Base-by-base conservation (phyloP, 2,888 invertebrate genomes). In the Choristoneura rosaceana region DNA sequence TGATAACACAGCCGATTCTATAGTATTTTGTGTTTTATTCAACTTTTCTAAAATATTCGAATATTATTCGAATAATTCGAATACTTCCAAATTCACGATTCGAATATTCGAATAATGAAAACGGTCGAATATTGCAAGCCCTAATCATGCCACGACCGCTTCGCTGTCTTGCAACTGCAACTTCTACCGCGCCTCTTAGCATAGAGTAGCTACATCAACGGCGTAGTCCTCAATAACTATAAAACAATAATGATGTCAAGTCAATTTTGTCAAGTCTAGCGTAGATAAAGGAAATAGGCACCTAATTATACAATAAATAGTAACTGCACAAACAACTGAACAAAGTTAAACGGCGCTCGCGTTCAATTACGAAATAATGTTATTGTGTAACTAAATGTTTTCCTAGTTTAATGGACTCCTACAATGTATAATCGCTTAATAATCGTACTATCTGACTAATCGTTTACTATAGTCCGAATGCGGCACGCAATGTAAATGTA, bases 401-500 rank as follows among this genome's bases (percentile, higher is more conserved):
- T 76, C 74, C 77, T 76, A 74, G 74, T 77, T 71, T 74, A 70
- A 74, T 74, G 70, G 76, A 74, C 66, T 75, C 76, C 73, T 74
- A 74, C 60, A 71, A 60, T 63, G 68, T 74, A 67, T 65, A 71
- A 69, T 71, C 71, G 68, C 74, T 63, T 71, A 64, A 64, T 74
- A 69, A 71, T 65, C 63, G 73, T 73, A 69, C 71, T 74, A 50
- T 71, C 63, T 70, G 55, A 65, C 67, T 74, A 61, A 64, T 68
- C 64, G 74, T 75, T 76, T 77, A 78, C 78, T 82, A 76, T 81
- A 82, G 81, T 79, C 81, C 82, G 78, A 76, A 79, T 79, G 82
- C 81, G 86, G 86, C 87, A 86, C 84, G 82, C 85, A 84, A 82
- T 85, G 82, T 88, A 85, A 82, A 82, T 88, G 83, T 85, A 84